Conservation (phyloP, 2,113 vertebrate genomes). For the Phainopepla nitens region DNA sequence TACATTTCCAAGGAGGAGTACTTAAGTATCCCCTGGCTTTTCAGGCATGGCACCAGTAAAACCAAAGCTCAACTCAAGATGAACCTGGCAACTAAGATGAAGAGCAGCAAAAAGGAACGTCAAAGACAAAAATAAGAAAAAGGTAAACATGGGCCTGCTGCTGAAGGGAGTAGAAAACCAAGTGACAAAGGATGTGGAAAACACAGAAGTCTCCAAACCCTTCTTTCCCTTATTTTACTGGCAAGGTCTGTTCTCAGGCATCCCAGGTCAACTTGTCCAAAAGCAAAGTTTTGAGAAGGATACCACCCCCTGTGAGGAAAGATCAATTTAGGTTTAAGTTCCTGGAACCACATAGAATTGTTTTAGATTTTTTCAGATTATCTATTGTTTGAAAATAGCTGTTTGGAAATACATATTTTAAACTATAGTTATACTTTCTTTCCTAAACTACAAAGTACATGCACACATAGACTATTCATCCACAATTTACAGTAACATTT, state of each 20-base stretch:
- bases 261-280: neutral
- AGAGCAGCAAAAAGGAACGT: neutral
- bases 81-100: neutral
- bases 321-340: neutral
- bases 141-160: neutral
- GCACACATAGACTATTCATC: neutral
- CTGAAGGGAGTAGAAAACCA: neutral
- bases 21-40: neutral
- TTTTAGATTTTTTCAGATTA: neutral
- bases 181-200: neutral
- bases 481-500: neutral
- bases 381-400: neutral
- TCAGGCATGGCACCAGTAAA: neutral
- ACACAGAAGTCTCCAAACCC: neutral
- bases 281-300: neutral
- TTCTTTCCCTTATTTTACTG: neutral
- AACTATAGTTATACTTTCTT: neutral
- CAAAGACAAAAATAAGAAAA: neutral
- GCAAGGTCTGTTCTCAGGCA: neutral
- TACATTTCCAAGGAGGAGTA: neutral
- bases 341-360: fast-evolving
- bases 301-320: neutral
- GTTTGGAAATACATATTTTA: neutral
- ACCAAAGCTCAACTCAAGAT: neutral
- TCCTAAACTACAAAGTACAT: neutral